Evolutionary conservation across 2,113 vertebrate species (phyloP).

Genomic region (Forbesichthys papilliferus): DNA sequence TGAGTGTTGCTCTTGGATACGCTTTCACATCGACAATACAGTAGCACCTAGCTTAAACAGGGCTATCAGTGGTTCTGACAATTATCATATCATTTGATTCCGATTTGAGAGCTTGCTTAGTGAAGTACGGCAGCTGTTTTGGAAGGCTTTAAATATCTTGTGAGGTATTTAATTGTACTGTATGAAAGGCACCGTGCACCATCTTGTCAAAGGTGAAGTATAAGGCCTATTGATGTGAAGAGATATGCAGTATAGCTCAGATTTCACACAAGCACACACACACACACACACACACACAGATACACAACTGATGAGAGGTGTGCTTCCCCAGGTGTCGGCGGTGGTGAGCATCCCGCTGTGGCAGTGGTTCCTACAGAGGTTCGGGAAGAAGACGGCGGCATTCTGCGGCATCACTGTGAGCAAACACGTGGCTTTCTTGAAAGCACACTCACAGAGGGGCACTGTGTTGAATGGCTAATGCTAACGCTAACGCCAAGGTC

Average conservation of each 20-base stretch:
- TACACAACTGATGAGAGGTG: background rate
- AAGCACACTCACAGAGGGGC: background rate
- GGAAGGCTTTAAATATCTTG: no score
- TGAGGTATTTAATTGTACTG: no score
- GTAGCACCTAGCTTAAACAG: background rate
- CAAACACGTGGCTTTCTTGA: conserved; percentile 8
- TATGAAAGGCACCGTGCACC: no score
- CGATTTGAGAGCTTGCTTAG: no score
- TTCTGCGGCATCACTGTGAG: conserved; percentile 90
- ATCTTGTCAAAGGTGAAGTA: no score
- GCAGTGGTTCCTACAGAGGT: conserved; percentile 90
- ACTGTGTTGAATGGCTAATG: no score
- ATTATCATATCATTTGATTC: no score
- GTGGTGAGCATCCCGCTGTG: conserved; percentile 89
- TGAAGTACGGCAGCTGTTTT: no score
- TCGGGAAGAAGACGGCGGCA: conserved; percentile 93
- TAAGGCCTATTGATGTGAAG: no score
- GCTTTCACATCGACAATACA: background rate
- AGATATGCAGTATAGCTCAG: no score
- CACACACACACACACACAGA: background rate
- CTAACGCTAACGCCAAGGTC: no score
- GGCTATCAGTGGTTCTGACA: no score
- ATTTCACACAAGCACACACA: background rate
- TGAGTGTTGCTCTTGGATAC: conserved; percentile 68
- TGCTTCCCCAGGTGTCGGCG: conserved; percentile 82